Percentiles rank a stretch among this genome's conserved stretches.
Evolutionary conservation across 2,888 invertebrate species (phyloP).

Genomic region (Caenorhabditis afra): DNA sequence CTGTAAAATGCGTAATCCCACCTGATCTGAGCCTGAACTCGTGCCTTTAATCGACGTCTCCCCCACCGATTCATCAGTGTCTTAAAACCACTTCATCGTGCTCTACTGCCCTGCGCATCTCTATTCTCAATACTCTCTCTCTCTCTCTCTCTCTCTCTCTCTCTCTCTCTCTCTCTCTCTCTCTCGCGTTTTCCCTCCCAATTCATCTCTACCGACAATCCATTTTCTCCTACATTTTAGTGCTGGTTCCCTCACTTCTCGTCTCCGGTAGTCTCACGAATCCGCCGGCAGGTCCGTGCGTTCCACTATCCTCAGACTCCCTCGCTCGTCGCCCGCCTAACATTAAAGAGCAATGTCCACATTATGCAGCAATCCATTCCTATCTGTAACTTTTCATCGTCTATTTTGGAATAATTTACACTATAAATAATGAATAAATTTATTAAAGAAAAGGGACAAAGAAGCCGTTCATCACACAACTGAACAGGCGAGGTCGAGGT

Average conservation of each 20-base stretch:
- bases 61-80: not conserved
- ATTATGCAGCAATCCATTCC: too few relatives aligned
- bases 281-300: constrained; percentile 35
- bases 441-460: not conserved
- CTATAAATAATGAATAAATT: not conserved
- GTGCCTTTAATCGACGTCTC: not conserved
- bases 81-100: not conserved
- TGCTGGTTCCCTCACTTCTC: constrained; percentile 46
- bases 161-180: not conserved
- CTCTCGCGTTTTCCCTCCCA: too few relatives aligned
- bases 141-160: constrained; percentile 10
- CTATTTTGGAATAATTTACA: not conserved
- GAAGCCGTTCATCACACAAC: not conserved
- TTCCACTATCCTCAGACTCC: not conserved
- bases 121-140: constrained; percentile 7
- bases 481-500: not conserved
- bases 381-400: not conserved
- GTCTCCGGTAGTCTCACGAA: constrained; percentile 35
- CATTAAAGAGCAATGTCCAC: not conserved
- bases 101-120: constrained; percentile 42
- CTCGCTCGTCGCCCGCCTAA: not conserved
- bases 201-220: not conserved
- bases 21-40: not conserved
- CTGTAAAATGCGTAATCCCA: not conserved
- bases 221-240: constrained; percentile 12